phyloP scores from a whole-genome alignment of 1,140 invertebrate species.

The Megalopta genalis region DNA sequence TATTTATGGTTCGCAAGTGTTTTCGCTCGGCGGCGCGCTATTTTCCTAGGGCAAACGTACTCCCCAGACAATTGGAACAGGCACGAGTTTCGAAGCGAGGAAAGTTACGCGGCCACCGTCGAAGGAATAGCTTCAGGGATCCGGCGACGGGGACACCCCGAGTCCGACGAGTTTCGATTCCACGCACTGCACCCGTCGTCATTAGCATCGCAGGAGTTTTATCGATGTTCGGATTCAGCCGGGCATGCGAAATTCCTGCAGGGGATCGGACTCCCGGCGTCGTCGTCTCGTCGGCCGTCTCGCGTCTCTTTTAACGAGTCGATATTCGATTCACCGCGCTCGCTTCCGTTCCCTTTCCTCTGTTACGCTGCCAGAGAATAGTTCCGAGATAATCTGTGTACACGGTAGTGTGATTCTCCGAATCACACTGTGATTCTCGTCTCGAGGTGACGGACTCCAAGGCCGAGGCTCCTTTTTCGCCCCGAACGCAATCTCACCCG shows the following conservation, averaged over 20 bases:
- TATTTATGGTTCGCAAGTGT: no score
- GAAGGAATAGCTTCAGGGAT: neutral
- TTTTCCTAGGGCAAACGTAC: no score
- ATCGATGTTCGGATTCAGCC: neutral
- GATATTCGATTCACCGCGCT: constrained; percentile 25
- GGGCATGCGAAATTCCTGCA: neutral
- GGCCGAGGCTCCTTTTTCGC: neutral
- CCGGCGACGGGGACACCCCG: no score
- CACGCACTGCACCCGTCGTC: neutral
- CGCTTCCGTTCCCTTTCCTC: neutral
- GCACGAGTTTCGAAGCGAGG: neutral
- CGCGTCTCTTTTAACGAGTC: neutral
- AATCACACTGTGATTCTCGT: no score
- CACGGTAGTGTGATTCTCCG: constrained; percentile 23
- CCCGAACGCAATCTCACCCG: neutral
- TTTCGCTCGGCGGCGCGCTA: no score
- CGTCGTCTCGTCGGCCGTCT: neutral
- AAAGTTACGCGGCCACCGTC: neutral
- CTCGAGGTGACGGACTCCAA: constrained; percentile 31
- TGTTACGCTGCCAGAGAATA: neutral
- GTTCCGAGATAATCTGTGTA: constrained; percentile 13
- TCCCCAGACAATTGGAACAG: no score
- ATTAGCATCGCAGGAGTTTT: constrained; percentile 14
- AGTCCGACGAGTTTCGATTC: neutral
- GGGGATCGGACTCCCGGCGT: neutral